These are phyloP conservation scores for Drosophila saltans DNA, from an alignment of 1,140 invertebrate genomes.

Conservation along the genomic window DNA sequence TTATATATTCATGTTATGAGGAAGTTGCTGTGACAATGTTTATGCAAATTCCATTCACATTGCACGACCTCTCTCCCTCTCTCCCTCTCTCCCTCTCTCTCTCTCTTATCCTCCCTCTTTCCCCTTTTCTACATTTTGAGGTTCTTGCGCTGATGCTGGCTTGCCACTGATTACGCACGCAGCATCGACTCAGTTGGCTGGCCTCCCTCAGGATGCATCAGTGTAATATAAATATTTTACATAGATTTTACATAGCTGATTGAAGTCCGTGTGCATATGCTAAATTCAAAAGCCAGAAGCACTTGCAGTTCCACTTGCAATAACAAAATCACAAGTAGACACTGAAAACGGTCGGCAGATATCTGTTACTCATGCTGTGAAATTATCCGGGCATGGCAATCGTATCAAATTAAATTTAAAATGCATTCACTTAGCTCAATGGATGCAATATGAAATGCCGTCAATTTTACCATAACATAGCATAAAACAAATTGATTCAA, in stretches of 20 bases:
- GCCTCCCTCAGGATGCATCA: constrained; percentile 59
- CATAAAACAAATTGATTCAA: background rate
- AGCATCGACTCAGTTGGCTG: constrained; percentile 26
- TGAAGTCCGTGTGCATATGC: constrained; percentile 72
- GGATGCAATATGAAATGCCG: background rate
- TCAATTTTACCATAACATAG: background rate
- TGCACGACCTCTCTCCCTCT: constrained; percentile 30
- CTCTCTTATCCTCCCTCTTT: background rate
- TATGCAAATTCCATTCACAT: constrained; percentile 67
- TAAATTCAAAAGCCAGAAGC: constrained; percentile 32
- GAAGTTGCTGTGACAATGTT: constrained; percentile 49
- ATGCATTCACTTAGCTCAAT: constrained; percentile 22
- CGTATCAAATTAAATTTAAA: constrained; percentile 74
- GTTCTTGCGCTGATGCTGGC: constrained; percentile 28
- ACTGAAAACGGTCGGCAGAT: background rate
- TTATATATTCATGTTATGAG: background rate
- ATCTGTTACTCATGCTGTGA: constrained; percentile 32
- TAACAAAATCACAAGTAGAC: background rate
- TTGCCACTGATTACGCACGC: constrained; percentile 57
- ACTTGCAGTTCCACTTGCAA: constrained; percentile 11
- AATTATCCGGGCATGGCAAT: constrained; percentile 62
- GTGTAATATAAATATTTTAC: constrained; percentile 78
- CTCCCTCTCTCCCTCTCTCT: background rate
- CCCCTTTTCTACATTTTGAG: background rate
- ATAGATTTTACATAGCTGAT: constrained; percentile 81